Conservation (phyloP, 2,113 vertebrate genomes). For the Meles meles region DNA sequence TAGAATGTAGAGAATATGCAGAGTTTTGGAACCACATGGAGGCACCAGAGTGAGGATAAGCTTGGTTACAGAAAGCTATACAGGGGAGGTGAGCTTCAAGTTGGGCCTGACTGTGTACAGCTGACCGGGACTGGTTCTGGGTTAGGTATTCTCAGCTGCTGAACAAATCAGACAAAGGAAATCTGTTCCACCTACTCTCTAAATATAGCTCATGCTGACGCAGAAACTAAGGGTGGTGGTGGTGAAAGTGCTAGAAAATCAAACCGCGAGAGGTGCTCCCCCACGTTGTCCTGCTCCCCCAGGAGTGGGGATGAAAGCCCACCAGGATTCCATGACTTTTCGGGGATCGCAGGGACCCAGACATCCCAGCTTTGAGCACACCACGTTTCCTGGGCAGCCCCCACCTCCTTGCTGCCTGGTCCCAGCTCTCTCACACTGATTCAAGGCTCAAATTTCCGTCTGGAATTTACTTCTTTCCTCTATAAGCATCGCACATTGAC, state of each 20-base stretch:
- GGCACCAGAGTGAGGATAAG: not conserved
- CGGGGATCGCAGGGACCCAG: not conserved
- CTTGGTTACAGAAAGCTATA: not conserved
- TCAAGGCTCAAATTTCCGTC: not conserved
- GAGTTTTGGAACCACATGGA: not conserved
- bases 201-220: not conserved
- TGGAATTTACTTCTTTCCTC: conserved; percentile 27
- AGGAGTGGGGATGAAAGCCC: not conserved
- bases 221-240: not conserved
- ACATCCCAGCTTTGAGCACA: not conserved
- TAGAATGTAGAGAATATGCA: not conserved
- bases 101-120: not conserved
- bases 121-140: too few species aligned
- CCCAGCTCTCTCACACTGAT: not conserved
- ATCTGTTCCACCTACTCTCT: not conserved
- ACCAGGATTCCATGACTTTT: not conserved
- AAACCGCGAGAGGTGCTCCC: not conserved
- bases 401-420: not conserved
- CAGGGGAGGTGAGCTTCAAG: not conserved
- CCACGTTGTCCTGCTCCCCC: not conserved
- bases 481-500: conserved; percentile 77
- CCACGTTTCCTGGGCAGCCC: not conserved
- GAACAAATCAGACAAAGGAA: not conserved
- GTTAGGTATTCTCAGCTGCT: not conserved
- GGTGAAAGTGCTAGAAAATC: not conserved